These are phyloP conservation scores for Falcunculus frontatus DNA, from an alignment of 2,113 vertebrate genomes.

Conservation along the genomic window DNA sequence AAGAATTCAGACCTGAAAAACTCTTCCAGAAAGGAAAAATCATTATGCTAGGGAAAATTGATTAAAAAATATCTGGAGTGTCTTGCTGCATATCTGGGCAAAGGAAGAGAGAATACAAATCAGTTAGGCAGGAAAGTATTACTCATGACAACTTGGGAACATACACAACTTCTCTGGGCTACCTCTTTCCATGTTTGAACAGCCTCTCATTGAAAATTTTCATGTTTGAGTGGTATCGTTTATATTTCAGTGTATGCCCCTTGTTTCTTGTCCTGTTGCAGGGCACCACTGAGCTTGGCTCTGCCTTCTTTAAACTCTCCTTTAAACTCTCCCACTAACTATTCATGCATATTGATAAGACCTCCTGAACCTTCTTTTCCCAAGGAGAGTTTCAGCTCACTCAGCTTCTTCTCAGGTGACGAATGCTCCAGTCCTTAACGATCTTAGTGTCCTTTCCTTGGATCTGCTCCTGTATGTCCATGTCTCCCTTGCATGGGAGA, in stretches of 20 bases:
- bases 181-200: background rate
- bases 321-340: background rate
- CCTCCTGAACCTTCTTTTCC: background rate
- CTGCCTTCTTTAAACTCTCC: background rate
- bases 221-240: background rate
- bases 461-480: background rate
- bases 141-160: background rate
- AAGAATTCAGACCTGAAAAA: background rate
- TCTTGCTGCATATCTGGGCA: background rate
- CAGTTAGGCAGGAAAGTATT: background rate
- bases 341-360: background rate
- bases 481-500: background rate
- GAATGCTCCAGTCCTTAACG: background rate
- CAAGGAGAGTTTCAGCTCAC: background rate
- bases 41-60: rapidly evolving
- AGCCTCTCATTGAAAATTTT: too few relatives aligned
- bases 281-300: background rate
- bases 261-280: background rate
- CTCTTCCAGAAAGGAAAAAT: background rate
- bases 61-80: background rate
- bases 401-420: background rate
- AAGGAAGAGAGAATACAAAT: background rate
- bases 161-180: background rate
- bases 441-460: too few relatives aligned
- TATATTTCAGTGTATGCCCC: rapidly evolving